These are phyloP conservation scores for Trinorchestia longiramus DNA, from an alignment of 1,140 invertebrate species.

Conservation along the genomic window DNA sequence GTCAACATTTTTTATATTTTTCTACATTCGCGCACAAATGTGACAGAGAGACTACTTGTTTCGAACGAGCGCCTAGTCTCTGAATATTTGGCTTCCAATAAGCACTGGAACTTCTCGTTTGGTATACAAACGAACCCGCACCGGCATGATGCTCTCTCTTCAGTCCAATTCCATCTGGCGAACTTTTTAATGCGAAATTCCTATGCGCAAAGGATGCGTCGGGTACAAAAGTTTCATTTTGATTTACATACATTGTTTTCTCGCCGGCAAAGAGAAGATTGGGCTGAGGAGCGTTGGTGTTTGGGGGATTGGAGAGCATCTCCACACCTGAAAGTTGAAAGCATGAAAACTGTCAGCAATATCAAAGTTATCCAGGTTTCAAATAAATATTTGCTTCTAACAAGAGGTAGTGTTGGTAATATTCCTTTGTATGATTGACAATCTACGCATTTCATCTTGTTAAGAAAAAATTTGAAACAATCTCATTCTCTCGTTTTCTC, in stretches of 20 bases:
- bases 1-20: not conserved
- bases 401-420: too few relatives aligned
- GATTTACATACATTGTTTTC: constrained; percentile 54
- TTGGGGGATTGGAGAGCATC: constrained; percentile 22
- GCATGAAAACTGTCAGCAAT: constrained; percentile 6
- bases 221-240: constrained; percentile 50
- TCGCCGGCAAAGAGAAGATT: constrained; percentile 34
- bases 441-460: too few relatives aligned
- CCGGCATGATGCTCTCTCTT: constrained; percentile 50
- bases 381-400: not conserved
- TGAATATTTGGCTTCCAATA: constrained; percentile 45
- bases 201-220: constrained; percentile 53
- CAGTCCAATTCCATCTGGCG: constrained; percentile 50
- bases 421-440: too few relatives aligned
- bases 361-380: not conserved
- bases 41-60: not conserved
- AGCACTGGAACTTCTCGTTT: constrained; percentile 50
- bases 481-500: too few relatives aligned
- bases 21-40: not conserved
- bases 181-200: constrained; percentile 53
- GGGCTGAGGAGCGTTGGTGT: constrained; percentile 18
- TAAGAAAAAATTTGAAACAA: too few relatives aligned
- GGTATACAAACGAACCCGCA: constrained; percentile 33
- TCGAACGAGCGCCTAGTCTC: not conserved
- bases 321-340: not conserved